Evolutionary conservation across 2,888 invertebrate genomes (phyloP).

Genomic region (Tridacna crocea): DNA sequence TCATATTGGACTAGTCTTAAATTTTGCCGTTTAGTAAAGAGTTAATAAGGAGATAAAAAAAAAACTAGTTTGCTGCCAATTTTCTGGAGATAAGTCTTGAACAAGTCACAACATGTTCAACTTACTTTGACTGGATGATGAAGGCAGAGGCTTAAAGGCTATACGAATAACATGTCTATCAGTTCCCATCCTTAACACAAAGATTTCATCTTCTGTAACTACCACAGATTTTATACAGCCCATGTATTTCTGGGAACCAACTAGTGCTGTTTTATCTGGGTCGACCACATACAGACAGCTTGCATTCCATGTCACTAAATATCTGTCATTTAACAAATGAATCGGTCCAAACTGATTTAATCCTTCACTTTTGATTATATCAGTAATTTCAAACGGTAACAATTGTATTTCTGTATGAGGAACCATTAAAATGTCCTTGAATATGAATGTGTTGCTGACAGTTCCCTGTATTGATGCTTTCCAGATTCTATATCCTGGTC

Average conservation of each 20-base stretch:
- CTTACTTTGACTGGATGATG: slow-evolving; percentile 25
- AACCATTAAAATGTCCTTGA: slow-evolving; percentile 87
- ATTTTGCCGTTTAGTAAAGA: no score
- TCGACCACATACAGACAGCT: slow-evolving; percentile 90
- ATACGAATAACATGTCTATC: slow-evolving; percentile 90
- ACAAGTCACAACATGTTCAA: background rate
- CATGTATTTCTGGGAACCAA: slow-evolving; percentile 88
- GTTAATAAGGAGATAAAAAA: no score
- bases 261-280: slow-evolving; percentile 88
- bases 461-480: slow-evolving; percentile 90
- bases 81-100: no score
- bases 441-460: slow-evolving; percentile 93
- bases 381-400: slow-evolving; percentile 71
- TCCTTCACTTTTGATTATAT: slow-evolving; percentile 39
- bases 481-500: slow-evolving; percentile 94
- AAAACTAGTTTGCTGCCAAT: no score
- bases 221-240: slow-evolving; percentile 83
- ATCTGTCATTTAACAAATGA: slow-evolving; percentile 89
- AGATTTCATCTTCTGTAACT: slow-evolving; percentile 87
- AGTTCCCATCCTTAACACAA: slow-evolving; percentile 87
- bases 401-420: slow-evolving; percentile 68
- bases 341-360: slow-evolving; percentile 88
- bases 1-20: no score
- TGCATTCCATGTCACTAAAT: slow-evolving; percentile 91
- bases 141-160: slow-evolving; percentile 89